Base-by-base conservation (phyloP, 2,113 vertebrate genomes). In the Poeciliopsis turrubarensis region DNA sequence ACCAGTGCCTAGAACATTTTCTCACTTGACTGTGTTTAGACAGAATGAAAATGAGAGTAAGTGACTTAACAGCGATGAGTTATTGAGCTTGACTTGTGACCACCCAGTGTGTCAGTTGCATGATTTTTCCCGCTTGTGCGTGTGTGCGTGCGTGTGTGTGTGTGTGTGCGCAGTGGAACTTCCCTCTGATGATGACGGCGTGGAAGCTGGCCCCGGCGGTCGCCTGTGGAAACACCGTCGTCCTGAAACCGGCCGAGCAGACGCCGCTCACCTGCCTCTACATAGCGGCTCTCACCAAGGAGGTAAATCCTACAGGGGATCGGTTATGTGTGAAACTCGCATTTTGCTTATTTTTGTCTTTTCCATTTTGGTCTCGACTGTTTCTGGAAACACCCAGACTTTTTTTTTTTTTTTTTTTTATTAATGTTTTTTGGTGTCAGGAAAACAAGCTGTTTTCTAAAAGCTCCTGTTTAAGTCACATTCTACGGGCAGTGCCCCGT, bases 131-230 rank as follows among this genome's bases (percentile, higher is more conserved):
- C n/a, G n/a, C 13, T 34, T 79, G 64, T 79, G 77, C 67, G 64
- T 61, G 63, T 69, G 65, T 72, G 64, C 47, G 63, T 17, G 73
- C 69, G 73, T 65, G 60, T 61, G 63, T 71, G 67, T 72, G 32
- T 10, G 32, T 1, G 32, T 9, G 32, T 32, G 32, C 0, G 72
- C 95, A 99, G 98, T 99, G 98, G 98, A 99, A 99, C 95, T 99
- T 99, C 93, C 98, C 98, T 82, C 94, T 99, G 89, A 95, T 99
- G 95, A 99, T 99, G 98, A 97, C 97, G 86, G 96, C 96, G 32
- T 99, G 98, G 98, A 99, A 99, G 94, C 95, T 98, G 75, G 98
- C 96, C 62, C 98, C 98, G 7, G 98, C 98, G 2, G 92, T 99
- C 72, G 97, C 97, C 83, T 98, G 97, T 77, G 98, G 98, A 82